A percentile compares a stretch with the other conserved stretches of the same genome.
These are phyloP conservation scores for Merluccius polli DNA, from an alignment of 2,797 vertebrate genomes.

Conservation along the genomic window DNA sequence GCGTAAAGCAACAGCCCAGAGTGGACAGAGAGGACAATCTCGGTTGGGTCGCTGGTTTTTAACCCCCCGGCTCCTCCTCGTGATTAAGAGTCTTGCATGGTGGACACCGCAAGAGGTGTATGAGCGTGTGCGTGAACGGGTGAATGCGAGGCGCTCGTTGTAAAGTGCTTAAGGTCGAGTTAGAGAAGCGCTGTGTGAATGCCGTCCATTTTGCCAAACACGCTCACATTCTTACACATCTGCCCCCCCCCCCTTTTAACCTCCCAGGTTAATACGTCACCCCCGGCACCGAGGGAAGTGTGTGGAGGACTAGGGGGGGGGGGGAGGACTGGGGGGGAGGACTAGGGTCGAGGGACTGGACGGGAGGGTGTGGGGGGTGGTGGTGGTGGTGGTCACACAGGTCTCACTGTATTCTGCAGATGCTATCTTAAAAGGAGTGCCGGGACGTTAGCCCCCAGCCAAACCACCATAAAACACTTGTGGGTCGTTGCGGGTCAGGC, in stretches of 20 bases:
- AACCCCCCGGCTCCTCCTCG: too few relatives aligned
- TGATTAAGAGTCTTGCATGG: too few relatives aligned
- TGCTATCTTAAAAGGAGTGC: conserved; percentile 48
- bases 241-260: too few relatives aligned
- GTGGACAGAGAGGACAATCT: too few relatives aligned
- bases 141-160: background rate
- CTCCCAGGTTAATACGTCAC: background rate
- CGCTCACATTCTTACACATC: background rate
- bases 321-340: background rate
- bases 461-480: conserved; percentile 48
- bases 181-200: background rate
- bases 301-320: background rate
- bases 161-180: background rate
- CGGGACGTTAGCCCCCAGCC: conserved; percentile 37
- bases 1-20: too few relatives aligned
- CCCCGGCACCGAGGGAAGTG: conserved; percentile 6
- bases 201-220: too few relatives aligned
- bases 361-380: background rate
- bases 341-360: background rate
- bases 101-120: background rate
- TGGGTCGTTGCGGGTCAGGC: conserved; percentile 27
- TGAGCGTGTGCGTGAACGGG: background rate
- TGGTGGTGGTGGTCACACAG: conserved; percentile 23
- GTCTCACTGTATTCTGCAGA: conserved; percentile 46
- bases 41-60: too few relatives aligned